Evolutionary conservation across 2,888 invertebrate genomes (phyloP), one percentile per base, ranked within the genome.

Genomic region (Scaptomyza reducta): DNA sequence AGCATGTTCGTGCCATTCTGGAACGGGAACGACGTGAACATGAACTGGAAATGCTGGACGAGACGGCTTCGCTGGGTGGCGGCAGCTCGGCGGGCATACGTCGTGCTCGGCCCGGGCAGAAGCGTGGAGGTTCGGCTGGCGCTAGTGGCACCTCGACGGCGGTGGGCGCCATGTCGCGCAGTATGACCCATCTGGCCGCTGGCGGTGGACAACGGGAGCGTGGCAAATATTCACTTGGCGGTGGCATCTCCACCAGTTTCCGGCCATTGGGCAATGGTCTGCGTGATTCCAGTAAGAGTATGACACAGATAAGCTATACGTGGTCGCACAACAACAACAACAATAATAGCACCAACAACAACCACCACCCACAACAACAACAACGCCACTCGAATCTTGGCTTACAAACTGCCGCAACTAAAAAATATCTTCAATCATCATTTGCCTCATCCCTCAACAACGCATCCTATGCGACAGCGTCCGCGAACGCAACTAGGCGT

Each of bases 101-200:
- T 18, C 57, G 59, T 38, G 59, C 59, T 40, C 51, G 47, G 9
- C n/a, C 47, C 1, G 35, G 67, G 2, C 47, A 27, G 40, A 59
- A 50, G n/a, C 75, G 74, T 18, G 40, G 55, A 2, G 74, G 74
- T 13, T 74, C 75, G 14, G 75, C 76, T 33, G 77, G 69, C 40
- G 68, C 63, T 33, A 74, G 73, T 42, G 77, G 79, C 29, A 65
- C 74, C 29, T 75, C 73, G 41, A 87, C 86, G 88, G 82, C 77
- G 41, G 76, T 87, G 6, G 87, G 84, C 9, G 72, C 65, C 57
- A 94, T 94, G 93, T 94, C 94, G 89, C 94, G 94, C 92, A 95
- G 95, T 93, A 95, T 95, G 95, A 94, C 94, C 91, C 95, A 95
- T 91, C 92, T 95, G 87, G 91, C 92, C 64, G 85, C 83, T 50